Conservation (phyloP, 2,888 invertebrate species). For the Cephus pulcher region DNA sequence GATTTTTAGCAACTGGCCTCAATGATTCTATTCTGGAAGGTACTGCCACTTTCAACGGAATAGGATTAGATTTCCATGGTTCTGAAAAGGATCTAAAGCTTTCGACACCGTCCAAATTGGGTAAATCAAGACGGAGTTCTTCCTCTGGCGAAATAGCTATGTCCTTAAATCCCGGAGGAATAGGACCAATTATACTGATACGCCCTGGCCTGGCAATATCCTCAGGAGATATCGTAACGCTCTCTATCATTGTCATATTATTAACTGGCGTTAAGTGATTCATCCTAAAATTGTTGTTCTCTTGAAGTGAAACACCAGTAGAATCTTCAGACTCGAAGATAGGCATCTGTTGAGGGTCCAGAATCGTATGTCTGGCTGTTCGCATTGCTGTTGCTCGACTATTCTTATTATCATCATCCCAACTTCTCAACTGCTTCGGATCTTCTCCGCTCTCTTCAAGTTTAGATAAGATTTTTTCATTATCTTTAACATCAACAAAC, state of each 20-base stretch:
- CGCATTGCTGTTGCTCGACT: neutral
- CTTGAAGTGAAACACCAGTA: neutral
- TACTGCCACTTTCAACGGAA: neutral
- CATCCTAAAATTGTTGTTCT: neutral
- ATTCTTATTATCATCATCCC: neutral
- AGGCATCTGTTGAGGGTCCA: neutral
- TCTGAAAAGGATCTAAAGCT: neutral
- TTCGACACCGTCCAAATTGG: neutral
- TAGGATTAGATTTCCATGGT: neutral
- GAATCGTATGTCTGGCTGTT: neutral
- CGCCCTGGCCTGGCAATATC: conserved; percentile 11
- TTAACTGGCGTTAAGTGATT: neutral
- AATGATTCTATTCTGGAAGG: neutral
- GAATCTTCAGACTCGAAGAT: neutral
- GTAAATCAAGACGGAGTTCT: conserved; percentile 5
- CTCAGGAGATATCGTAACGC: conserved; percentile 11
- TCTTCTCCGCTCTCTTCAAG: neutral
- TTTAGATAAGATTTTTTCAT: neutral
- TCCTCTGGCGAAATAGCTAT: conserved; percentile 2
- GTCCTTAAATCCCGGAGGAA: conserved; percentile 14
- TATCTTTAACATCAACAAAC: neutral
- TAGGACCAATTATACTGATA: conserved; percentile 9
- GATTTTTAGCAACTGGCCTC: conserved; percentile 1
- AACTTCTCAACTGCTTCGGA: neutral
- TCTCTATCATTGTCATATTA: neutral